These are phyloP conservation scores for Probaryconus sp. DNA, from an alignment of 1,140 invertebrate species.

Conservation along the genomic window DNA sequence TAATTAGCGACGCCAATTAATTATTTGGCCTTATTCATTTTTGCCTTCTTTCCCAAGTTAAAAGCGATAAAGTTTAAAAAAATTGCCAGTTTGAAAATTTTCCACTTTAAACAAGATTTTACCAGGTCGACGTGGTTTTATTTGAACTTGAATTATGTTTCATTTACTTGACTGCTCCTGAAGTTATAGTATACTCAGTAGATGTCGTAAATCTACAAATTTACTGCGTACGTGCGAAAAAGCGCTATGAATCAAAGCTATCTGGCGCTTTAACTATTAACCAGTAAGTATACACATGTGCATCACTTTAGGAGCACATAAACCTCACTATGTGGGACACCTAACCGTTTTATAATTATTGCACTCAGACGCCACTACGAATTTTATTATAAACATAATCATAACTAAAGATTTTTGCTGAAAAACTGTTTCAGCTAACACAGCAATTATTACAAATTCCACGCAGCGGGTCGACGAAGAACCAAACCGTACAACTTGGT, in stretches of 20 bases:
- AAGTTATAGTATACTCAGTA: slow-evolving; percentile 34
- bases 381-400: slow-evolving; percentile 33
- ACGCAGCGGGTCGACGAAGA: too few relatives aligned
- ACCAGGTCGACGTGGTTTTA: slow-evolving; percentile 36
- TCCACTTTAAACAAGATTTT: slow-evolving; percentile 46
- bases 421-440: too few relatives aligned
- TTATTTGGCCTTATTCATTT: too few relatives aligned
- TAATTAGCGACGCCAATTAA: too few relatives aligned
- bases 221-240: slow-evolving; percentile 42
- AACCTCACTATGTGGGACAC: slow-evolving; percentile 35
- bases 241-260: slow-evolving; percentile 53
- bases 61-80: too few relatives aligned
- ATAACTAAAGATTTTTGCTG: too few relatives aligned
- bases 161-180: slow-evolving; percentile 33
- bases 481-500: too few relatives aligned
- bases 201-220: slow-evolving; percentile 49
- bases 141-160: slow-evolving; percentile 43
- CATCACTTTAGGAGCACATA: slow-evolving; percentile 45
- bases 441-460: too few relatives aligned
- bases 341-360: slow-evolving; percentile 48
- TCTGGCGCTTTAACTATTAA: slow-evolving; percentile 43
- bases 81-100: too few relatives aligned
- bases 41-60: too few relatives aligned
- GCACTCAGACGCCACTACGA: neutral
- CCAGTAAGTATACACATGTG: slow-evolving; percentile 38